Percentiles rank a stretch among this genome's conserved stretches.
Evolutionary conservation across 2,113 vertebrate species (phyloP).

Genomic region (Crypturellus undulatus): DNA sequence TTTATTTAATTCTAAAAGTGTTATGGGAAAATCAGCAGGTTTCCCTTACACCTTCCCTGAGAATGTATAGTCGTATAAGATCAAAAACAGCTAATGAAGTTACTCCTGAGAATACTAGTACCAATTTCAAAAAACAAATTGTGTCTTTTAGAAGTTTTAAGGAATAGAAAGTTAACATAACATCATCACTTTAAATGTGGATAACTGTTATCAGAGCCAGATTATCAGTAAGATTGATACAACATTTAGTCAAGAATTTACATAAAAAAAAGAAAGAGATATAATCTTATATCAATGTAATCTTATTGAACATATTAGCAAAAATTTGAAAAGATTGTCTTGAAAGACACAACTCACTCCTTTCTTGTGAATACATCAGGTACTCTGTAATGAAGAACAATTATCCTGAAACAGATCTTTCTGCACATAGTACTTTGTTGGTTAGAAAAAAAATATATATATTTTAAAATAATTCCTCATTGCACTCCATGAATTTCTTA

Average conservation of each 20-base stretch:
- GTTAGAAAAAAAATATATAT: not conserved
- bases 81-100: not conserved
- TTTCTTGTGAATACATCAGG: not conserved
- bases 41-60: not conserved
- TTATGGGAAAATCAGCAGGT: not conserved
- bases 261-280: not conserved
- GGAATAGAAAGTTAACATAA: not conserved
- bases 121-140: not conserved
- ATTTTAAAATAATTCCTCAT: not conserved
- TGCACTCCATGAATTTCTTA: not conserved
- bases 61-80: not conserved
- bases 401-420: not conserved
- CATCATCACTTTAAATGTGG: not conserved
- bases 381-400: not conserved
- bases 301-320: not conserved
- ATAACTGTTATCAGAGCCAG: not conserved
- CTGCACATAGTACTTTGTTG: not conserved
- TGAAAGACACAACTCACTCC: not conserved
- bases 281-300: too few relatives aligned
- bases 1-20: not conserved
- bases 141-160: not conserved
- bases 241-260: not conserved
- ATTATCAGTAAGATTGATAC: not conserved
- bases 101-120: not conserved
- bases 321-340: not conserved